Percentiles rank a stretch among this genome's conserved stretches.
Conservation (phyloP, 2,888 invertebrate species). For the Ichneumoninae sp. region DNA sequence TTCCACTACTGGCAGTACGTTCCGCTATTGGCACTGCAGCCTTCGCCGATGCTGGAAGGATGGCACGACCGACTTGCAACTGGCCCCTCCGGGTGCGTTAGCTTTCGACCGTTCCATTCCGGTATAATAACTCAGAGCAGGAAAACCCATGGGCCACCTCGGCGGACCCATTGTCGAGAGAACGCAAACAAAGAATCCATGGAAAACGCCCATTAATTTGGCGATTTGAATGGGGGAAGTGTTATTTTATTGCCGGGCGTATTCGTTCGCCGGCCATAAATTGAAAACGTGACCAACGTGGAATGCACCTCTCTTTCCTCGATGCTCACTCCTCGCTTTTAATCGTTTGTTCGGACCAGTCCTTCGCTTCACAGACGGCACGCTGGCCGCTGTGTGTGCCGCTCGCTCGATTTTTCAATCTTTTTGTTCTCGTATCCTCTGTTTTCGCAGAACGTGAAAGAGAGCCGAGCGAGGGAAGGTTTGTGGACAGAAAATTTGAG, state of each 20-base stretch:
- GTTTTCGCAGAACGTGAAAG: conserved; percentile 28
- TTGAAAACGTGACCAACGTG: conserved; percentile 70
- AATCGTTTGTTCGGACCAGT: conserved; percentile 26
- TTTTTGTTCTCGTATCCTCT: conserved; percentile 38
- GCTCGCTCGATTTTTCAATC: conserved; percentile 10
- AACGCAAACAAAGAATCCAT: conserved; percentile 80
- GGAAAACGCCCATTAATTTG: conserved; percentile 81
- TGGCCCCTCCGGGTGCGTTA: conserved; percentile 29
- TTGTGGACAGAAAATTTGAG: not conserved
- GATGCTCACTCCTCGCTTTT: conserved; percentile 45
- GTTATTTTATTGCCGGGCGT: conserved; percentile 81
- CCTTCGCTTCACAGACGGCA: conserved; percentile 45
- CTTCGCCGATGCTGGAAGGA: conserved; percentile 5
- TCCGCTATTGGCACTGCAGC: not conserved
- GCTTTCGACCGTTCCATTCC: conserved; percentile 70
- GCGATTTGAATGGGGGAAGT: conserved; percentile 81
- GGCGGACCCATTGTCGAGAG: conserved; percentile 73
- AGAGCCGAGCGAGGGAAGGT: not conserved
- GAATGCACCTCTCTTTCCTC: conserved; percentile 62
- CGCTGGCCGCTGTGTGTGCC: conserved; percentile 10
- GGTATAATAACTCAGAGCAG: conserved; percentile 77
- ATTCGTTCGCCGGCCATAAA: conserved; percentile 78
- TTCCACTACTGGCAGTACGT: conserved; percentile 24
- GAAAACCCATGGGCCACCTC: conserved; percentile 52
- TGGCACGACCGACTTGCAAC: conserved; percentile 11